Evolutionary conservation across 2,888 invertebrate genomes (phyloP).

Genomic region (Plusia festucae): DNA sequence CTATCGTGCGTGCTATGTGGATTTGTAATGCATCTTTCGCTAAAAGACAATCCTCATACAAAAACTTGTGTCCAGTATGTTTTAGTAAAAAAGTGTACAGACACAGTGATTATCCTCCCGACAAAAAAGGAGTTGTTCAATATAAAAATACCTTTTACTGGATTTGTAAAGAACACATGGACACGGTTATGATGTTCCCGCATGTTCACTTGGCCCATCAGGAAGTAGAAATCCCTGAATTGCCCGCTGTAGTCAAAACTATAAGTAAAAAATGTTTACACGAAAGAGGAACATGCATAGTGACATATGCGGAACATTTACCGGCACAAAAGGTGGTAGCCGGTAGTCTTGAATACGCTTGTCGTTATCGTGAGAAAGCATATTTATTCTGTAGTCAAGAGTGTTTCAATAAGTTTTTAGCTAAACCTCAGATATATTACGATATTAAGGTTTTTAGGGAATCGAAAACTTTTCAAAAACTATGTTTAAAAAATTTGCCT

Average conservation of each 20-base stretch:
- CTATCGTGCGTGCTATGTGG: slow-evolving; percentile 87
- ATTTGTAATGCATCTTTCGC: slow-evolving; percentile 88
- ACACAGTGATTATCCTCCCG: slow-evolving; percentile 82
- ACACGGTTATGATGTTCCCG: slow-evolving; percentile 82
- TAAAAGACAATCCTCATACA: slow-evolving; percentile 83
- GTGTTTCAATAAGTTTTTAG: slow-evolving; percentile 88
- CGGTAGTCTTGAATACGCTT: slow-evolving; percentile 84
- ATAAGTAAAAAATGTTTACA: slow-evolving; percentile 79
- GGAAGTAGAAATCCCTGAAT: slow-evolving; percentile 79
- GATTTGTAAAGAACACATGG: slow-evolving; percentile 89
- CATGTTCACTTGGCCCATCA: slow-evolving; percentile 69
- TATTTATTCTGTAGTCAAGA: slow-evolving; percentile 88
- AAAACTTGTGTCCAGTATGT: slow-evolving; percentile 90
- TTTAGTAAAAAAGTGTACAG: slow-evolving; percentile 74
- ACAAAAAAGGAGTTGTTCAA: slow-evolving; percentile 89
- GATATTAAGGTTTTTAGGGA: slow-evolving; percentile 81
- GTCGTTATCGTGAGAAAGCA: slow-evolving; percentile 82
- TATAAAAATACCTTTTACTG: slow-evolving; percentile 89
- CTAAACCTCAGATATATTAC: slow-evolving; percentile 84
- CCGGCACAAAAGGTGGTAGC: slow-evolving; percentile 80
- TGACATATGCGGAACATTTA: slow-evolving; percentile 89
- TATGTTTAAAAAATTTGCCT: slow-evolving; percentile 86
- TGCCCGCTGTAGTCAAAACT: slow-evolving; percentile 84
- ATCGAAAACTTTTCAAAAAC: slow-evolving; percentile 72
- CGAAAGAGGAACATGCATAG: slow-evolving; percentile 90